phyloP scores from a whole-genome alignment of 2,888 invertebrate genomes.

The Meteorus colon region DNA sequence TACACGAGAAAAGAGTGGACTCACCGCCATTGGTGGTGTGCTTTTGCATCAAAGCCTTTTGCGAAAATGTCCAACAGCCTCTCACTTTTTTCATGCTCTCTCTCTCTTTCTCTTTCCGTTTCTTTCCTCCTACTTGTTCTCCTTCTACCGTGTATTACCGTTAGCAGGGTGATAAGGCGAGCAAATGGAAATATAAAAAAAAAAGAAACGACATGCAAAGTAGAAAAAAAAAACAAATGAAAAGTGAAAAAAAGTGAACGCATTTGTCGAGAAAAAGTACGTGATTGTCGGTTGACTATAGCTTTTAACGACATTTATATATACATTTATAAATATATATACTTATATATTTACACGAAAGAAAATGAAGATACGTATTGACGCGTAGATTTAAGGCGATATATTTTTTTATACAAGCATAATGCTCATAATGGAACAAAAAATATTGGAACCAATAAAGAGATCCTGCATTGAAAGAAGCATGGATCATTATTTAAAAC shows the following conservation, averaged over 20 bases:
- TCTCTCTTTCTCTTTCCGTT: not conserved
- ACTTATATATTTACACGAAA: conserved; percentile 27
- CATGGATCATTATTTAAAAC: conserved; percentile 43
- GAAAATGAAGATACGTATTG: conserved; percentile 28
- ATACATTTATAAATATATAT: not conserved
- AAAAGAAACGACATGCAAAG: conserved; percentile 27
- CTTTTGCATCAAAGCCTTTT: conserved; percentile 31
- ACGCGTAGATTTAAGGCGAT: conserved; percentile 36
- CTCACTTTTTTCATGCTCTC: conserved; percentile 10
- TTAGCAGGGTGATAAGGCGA: conserved; percentile 10
- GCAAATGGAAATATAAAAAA: conserved; percentile 14
- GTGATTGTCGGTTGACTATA: not conserved
- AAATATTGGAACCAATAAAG: conserved; percentile 48
- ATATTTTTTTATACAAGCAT: conserved; percentile 28
- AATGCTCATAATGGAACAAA: conserved; percentile 24
- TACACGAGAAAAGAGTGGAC: conserved; percentile 30
- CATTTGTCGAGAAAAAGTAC: conserved; percentile 2
- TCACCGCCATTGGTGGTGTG: conserved; percentile 13
- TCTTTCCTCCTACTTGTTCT: not conserved
- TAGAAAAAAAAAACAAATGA: conserved; percentile 27
- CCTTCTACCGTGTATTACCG: conserved; percentile 9
- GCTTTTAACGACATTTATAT: not conserved
- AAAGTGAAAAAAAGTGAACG: conserved; percentile 16
- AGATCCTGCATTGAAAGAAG: conserved; percentile 44
- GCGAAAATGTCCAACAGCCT: conserved; percentile 36